phyloP scores from a whole-genome alignment of 2,113 vertebrate genomes.

The Hippocampus mohnikei region DNA sequence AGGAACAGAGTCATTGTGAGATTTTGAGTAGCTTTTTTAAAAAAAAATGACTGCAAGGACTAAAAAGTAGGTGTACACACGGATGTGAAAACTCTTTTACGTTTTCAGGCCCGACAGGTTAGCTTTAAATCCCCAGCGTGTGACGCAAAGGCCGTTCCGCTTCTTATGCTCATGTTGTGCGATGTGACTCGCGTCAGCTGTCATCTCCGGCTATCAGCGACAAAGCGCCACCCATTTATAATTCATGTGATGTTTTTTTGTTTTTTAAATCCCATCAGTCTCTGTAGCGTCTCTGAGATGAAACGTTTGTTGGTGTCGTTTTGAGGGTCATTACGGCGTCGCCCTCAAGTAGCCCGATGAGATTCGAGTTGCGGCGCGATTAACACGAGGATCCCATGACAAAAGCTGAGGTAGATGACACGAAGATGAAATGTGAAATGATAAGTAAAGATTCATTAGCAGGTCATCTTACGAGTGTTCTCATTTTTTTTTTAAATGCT shows the following conservation, averaged over 20 bases:
- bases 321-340: slow-evolving; percentile 42
- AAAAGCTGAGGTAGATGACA: not conserved
- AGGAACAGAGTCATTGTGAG: not conserved
- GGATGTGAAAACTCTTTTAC: not conserved
- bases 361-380: slow-evolving; percentile 52
- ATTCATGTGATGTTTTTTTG: slow-evolving; percentile 61
- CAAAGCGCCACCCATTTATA: slow-evolving; percentile 68
- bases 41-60: not conserved
- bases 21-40: not conserved
- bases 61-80: not conserved
- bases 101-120: not conserved
- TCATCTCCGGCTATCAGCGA: slow-evolving; percentile 55
- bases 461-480: slow-evolving; percentile 41
- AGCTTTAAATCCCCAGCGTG: not conserved
- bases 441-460: slow-evolving; percentile 66
- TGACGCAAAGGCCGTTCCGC: not conserved
- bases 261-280: slow-evolving; percentile 9
- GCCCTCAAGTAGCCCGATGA: slow-evolving; percentile 48
- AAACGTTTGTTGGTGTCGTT: slow-evolving; percentile 32
- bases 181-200: slow-evolving; percentile 65
- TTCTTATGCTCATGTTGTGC: slow-evolving; percentile 38
- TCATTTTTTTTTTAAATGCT: not conserved
- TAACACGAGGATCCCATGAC: slow-evolving; percentile 48
- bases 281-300: slow-evolving; percentile 38
- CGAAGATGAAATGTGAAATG: slow-evolving; percentile 51